Evolutionary conservation across 1,140 invertebrate species (phyloP), one percentile per base, ranked within the genome.

Genomic region (Lordiphosa clarofinis): DNA sequence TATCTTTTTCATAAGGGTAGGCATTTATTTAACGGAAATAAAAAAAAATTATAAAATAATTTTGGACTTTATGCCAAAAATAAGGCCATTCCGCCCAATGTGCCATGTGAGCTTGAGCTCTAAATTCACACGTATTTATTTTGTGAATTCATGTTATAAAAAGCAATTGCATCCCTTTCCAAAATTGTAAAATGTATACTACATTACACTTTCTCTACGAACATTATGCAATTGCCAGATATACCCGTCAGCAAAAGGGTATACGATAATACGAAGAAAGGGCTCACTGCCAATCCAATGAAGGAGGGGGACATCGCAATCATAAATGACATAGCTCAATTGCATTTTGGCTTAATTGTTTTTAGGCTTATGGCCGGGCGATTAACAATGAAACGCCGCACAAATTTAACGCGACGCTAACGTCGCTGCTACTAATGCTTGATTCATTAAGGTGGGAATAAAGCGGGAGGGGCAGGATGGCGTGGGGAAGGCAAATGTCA

Each of bases 331-430:
- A 84, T 78, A 84, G 78, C 78, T 84, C 78, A 84, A 84, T 84
- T 84, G 78, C 78, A 84, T 84, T 84, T 84, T 73, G 84, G 84
- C 59, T 84, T 84, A 84, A 84, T 84, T 84, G 78, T 84, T 84
- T 84, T 84, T 71, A 64, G 69, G 59, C 63, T 82, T 82, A 82
- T 76, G 78, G 63, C 78, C 46, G 31, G 58, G 46, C 76, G 76
- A 76, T 82, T 81, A 81, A 81, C 76, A 82, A 81, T 82, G 55
- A 61, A 82, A 43, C 71, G 55, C 58, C 71, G 71, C 75, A 73
- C 70, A 74, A 74, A 55, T 79, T 71, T 81, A 72, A 81, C 75
- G 75, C 76, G 76, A 71, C 59, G 64, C 55, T 55, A 54, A 47
- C 35, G 13, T 4, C 8, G 37, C 31, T 42, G 38, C 9, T 38